Percentiles rank a stretch among this genome's conserved stretches.
These are phyloP conservation scores for Stegastes partitus DNA, from an alignment of 2,113 vertebrate genomes.

Conservation along the genomic window DNA sequence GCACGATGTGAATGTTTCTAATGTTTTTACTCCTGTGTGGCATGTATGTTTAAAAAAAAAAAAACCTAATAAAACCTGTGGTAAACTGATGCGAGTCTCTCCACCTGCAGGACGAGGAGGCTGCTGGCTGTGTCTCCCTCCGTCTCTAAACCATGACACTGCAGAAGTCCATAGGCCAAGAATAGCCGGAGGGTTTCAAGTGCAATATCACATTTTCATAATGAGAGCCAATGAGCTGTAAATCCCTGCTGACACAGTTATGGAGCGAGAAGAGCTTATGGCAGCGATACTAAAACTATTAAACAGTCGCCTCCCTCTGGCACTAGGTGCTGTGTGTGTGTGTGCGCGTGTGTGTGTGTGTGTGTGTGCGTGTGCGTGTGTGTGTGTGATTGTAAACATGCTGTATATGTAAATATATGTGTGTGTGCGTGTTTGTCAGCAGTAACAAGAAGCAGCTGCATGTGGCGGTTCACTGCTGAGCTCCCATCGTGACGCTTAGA, in stretches of 20 bases:
- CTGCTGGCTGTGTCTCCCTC: conserved; percentile 13
- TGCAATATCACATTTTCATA: conserved; percentile 81
- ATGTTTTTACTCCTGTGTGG: neutral
- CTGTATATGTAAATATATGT: neutral
- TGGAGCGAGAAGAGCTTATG: conserved; percentile 70
- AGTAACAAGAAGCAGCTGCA: conserved; percentile 53
- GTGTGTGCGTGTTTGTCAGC: conserved; percentile 45
- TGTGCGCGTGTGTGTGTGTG: neutral
- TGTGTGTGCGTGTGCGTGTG: conserved; percentile 20
- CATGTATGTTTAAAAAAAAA: neutral
- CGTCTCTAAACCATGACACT: conserved; percentile 56
- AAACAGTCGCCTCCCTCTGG: conserved; percentile 49
- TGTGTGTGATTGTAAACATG: conserved; percentile 21
- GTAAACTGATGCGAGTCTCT: neutral
- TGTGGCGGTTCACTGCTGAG: conserved; percentile 21
- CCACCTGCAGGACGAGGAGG: conserved; percentile 27
- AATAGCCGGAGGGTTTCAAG: conserved; percentile 70
- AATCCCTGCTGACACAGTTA: conserved; percentile 79
- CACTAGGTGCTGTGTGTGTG: conserved; percentile 6
- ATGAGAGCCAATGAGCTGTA: conserved; percentile 81
- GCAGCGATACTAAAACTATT: conserved; percentile 67
- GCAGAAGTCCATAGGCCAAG: conserved; percentile 66
- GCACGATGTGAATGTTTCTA: neutral
- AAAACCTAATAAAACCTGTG: neutral
- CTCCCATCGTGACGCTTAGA: conserved; percentile 22